phyloP scores from a whole-genome alignment of 1,140 invertebrate genomes.

The Trachymyrmex septentrionalis region DNA sequence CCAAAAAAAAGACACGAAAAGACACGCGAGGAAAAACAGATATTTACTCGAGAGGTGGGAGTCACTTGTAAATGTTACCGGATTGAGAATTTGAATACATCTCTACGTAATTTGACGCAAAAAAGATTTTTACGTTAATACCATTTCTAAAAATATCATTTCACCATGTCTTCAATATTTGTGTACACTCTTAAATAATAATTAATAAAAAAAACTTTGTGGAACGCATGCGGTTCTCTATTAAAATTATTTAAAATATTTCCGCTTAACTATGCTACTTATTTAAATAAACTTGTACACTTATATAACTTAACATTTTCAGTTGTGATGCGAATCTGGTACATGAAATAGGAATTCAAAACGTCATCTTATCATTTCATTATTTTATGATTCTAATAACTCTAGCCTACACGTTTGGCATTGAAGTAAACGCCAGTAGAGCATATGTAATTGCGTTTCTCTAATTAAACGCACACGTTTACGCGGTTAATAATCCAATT shows the following conservation, averaged over 20 bases:
- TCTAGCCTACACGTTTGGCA: neutral
- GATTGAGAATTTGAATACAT: neutral
- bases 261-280: neutral
- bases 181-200: neutral
- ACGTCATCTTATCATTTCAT: neutral
- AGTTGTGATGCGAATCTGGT: neutral
- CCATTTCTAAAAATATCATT: neutral
- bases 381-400: neutral
- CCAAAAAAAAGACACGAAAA: neutral
- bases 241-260: neutral
- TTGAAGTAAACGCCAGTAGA: slow-evolving; percentile 29
- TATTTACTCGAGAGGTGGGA: neutral
- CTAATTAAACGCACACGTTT: neutral
- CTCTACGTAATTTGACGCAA: neutral
- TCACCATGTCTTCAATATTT: neutral
- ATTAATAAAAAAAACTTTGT: neutral
- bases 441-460: neutral
- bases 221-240: neutral
- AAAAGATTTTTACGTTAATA: neutral
- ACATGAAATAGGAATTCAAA: neutral
- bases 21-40: neutral
- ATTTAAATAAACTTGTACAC: neutral
- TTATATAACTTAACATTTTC: neutral
- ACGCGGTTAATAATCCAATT: neutral
- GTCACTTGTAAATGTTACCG: neutral